Conservation (phyloP, 2,113 vertebrate species). For the Aptenodytes patagonicus region DNA sequence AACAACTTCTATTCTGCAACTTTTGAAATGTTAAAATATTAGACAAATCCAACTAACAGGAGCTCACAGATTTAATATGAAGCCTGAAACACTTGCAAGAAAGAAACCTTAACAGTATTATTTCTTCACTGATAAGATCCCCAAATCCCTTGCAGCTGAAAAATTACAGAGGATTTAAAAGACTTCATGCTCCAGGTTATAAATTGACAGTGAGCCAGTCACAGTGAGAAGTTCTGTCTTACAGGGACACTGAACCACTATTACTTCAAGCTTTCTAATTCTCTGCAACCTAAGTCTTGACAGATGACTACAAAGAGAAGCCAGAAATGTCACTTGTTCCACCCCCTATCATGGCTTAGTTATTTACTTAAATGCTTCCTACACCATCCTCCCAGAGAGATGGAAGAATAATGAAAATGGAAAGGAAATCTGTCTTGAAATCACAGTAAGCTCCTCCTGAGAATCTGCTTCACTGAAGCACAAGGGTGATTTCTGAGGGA, state of each 20-base stretch:
- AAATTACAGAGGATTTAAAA: slow-evolving; percentile 56
- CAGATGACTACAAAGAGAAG: slow-evolving; percentile 6
- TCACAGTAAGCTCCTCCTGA: background rate
- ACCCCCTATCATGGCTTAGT: slow-evolving; percentile 1
- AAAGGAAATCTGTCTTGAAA: background rate
- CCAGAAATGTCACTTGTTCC: slow-evolving; percentile 28
- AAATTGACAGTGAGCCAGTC: slow-evolving; percentile 40
- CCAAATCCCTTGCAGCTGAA: slow-evolving; percentile 30
- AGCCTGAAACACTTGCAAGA: background rate
- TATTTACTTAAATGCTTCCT: slow-evolving; percentile 18
- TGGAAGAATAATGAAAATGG: background rate
- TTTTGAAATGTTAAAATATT: background rate
- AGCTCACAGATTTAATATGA: background rate
- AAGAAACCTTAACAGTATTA: slow-evolving; percentile 13
- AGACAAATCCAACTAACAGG: background rate
- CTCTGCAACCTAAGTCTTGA: slow-evolving; percentile 27
- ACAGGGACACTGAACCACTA: background rate
- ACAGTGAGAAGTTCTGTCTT: slow-evolving; percentile 34
- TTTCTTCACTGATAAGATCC: slow-evolving; percentile 33
- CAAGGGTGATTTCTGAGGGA: background rate
- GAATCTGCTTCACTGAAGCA: background rate
- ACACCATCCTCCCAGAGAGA: background rate
- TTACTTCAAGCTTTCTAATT: slow-evolving; percentile 24
- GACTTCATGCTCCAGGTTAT: slow-evolving; percentile 11
- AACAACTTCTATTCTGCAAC: background rate